A percentile compares a stretch with the other conserved stretches of the same genome.
Conservation (phyloP, 2,888 invertebrate genomes). For the Agrypnus murinus region DNA sequence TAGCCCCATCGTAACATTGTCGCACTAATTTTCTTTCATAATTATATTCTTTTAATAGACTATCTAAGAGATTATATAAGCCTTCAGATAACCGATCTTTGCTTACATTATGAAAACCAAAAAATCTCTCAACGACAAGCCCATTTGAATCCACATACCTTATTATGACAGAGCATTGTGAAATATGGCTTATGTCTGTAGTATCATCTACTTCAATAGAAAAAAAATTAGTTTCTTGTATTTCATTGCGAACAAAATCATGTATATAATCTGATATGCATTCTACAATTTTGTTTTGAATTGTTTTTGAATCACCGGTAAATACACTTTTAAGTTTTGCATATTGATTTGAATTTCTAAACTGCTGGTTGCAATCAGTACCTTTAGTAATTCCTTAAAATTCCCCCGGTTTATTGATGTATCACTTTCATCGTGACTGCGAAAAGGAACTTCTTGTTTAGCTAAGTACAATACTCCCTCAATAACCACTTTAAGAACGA, state of each 20-base stretch:
- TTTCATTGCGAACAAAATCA: too few species aligned
- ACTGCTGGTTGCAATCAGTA: slow-evolving; percentile 25
- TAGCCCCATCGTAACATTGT: slow-evolving; percentile 14
- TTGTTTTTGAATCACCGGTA: slow-evolving; percentile 20
- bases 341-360: slow-evolving; percentile 37
- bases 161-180: not conserved
- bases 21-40: slow-evolving; percentile 6
- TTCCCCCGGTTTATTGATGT: slow-evolving; percentile 38
- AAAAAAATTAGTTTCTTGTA: too few species aligned
- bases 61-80: not conserved
- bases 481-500: too few species aligned
- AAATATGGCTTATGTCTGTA: not conserved
- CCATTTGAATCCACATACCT: slow-evolving; percentile 3
- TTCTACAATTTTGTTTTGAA: not conserved
- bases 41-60: not conserved
- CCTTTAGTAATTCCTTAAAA: slow-evolving; percentile 45
- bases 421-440: slow-evolving; percentile 42
- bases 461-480: slow-evolving; percentile 15
- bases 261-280: too few species aligned
- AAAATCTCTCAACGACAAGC: not conserved
- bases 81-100: not conserved
- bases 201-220: not conserved
- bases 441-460: slow-evolving; percentile 44
- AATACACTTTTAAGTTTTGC: too few species aligned
- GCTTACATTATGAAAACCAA: slow-evolving; percentile 14